Conservation (phyloP, 2,888 invertebrate species). For the Caenorhabditis panamensis region DNA sequence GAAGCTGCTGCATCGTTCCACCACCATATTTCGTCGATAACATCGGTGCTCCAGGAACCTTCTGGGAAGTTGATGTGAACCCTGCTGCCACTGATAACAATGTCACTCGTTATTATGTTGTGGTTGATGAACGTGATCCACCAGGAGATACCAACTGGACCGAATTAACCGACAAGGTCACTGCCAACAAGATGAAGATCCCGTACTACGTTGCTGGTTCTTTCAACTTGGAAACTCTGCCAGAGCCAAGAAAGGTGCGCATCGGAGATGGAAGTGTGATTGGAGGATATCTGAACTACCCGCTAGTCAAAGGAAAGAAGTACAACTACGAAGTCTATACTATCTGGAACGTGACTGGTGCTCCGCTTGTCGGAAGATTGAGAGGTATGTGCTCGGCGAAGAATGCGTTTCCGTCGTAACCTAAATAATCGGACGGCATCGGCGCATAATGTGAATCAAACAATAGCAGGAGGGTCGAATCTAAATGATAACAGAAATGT, state of each 20-base stretch:
- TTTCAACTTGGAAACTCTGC: slow-evolving; percentile 79
- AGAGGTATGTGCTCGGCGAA: slow-evolving; percentile 72
- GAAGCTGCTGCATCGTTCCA: slow-evolving; percentile 81
- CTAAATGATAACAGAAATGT: slow-evolving; percentile 52
- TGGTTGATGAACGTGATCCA: slow-evolving; percentile 81
- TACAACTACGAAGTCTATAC: slow-evolving; percentile 81
- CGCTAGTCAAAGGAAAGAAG: slow-evolving; percentile 79
- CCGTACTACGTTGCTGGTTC: slow-evolving; percentile 81
- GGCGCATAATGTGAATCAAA: slow-evolving; percentile 29
- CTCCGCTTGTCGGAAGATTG: slow-evolving; percentile 78
- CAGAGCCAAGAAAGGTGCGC: slow-evolving; percentile 71
- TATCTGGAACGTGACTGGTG: slow-evolving; percentile 78
- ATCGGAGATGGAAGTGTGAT: slow-evolving; percentile 81
- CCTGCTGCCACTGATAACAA: slow-evolving; percentile 80
- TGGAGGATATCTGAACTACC: slow-evolving; percentile 81
- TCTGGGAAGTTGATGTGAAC: slow-evolving; percentile 76
- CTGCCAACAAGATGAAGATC: slow-evolving; percentile 77
- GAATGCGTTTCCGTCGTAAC: slow-evolving; percentile 28
- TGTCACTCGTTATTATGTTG: slow-evolving; percentile 80
- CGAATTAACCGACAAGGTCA: slow-evolving; percentile 80
- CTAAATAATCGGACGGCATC: slow-evolving; percentile 41
- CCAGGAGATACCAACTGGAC: slow-evolving; percentile 81
- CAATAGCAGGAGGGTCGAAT: slow-evolving; percentile 41
- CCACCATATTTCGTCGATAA: slow-evolving; percentile 80
- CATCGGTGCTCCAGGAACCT: slow-evolving; percentile 78